These are phyloP conservation scores for Geodia barretti DNA, from an alignment of 37 sponge, comb jelly and placozoan genomes.

Conservation along the genomic window DNA sequence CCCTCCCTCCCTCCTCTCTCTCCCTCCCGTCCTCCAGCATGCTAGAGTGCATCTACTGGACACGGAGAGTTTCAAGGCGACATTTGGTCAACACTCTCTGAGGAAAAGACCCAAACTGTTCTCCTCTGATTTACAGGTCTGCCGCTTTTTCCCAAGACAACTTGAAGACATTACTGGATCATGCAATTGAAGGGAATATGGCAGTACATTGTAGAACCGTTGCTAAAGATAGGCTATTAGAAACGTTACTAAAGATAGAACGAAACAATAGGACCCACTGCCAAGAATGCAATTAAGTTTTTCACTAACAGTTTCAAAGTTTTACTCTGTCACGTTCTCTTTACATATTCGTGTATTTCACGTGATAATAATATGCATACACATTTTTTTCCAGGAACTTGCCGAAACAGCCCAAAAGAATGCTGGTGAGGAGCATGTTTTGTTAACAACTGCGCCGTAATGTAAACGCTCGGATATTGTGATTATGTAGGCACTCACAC, in stretches of 20 bases:
- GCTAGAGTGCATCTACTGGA: constrained; percentile 89
- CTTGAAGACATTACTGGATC: too few species aligned
- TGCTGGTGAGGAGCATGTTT: constrained; percentile 9
- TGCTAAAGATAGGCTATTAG: background rate
- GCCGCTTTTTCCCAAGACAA: background rate
- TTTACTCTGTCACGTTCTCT: too few species aligned
- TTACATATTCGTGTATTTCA: too few species aligned
- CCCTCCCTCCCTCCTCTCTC: too few species aligned
- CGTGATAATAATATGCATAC: too few species aligned
- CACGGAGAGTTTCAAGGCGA: constrained; percentile 87
- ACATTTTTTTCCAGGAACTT: background rate
- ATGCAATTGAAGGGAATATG: too few species aligned
- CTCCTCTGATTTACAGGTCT: constrained; percentile 72
- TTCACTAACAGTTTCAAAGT: too few species aligned
- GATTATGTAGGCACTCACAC: background rate
- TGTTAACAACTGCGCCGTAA: background rate
- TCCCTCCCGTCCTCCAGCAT: constrained; percentile 28
- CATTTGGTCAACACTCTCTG: constrained; percentile 94
- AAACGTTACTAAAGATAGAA: background rate
- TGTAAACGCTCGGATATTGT: background rate
- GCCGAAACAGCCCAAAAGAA: background rate
- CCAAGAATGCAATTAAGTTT: background rate
- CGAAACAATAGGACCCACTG: constrained; percentile 1
- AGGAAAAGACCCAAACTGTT: constrained; percentile 81
- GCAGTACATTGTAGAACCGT: background rate